Evolutionary conservation across 2,113 vertebrate species (phyloP).

Genomic region (Melanostigma gelatinosum): DNA sequence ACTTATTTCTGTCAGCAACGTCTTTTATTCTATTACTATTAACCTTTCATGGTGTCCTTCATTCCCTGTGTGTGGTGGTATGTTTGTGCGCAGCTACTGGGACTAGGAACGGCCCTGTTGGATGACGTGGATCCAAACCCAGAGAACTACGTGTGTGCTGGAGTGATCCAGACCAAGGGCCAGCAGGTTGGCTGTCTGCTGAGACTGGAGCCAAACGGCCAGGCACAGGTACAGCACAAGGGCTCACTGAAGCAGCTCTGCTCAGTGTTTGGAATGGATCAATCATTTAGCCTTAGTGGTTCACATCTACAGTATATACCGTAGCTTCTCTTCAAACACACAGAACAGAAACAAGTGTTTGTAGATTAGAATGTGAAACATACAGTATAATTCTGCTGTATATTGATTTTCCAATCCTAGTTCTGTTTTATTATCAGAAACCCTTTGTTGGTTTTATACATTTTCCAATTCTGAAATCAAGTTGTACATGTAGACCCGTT

Average conservation of each 20-base stretch:
- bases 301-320: too few species aligned
- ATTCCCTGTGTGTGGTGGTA: neutral
- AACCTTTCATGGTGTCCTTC: neutral
- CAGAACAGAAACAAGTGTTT: too few species aligned
- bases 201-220: slow-evolving; percentile 91
- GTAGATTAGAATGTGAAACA: neutral
- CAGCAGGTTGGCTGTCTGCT: slow-evolving; percentile 93
- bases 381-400: too few species aligned
- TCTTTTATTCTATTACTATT: neutral
- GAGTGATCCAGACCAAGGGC: slow-evolving; percentile 92
- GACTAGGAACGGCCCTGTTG: slow-evolving; percentile 90
- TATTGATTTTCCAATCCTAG: neutral
- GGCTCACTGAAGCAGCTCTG: neutral
- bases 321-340: too few species aligned
- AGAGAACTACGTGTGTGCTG: slow-evolving; percentile 93
- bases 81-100: slow-evolving; percentile 83
- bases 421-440: neutral
- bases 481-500: neutral
- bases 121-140: slow-evolving; percentile 94
- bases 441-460: neutral
- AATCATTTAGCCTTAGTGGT: too few species aligned
- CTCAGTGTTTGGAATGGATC: too few species aligned
- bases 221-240: slow-evolving; percentile 85
- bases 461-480: neutral
- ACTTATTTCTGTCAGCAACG: neutral